These are phyloP conservation scores for Chydorus sphaericus DNA, from an alignment of 2,888 invertebrate species.

Conservation along the genomic window DNA sequence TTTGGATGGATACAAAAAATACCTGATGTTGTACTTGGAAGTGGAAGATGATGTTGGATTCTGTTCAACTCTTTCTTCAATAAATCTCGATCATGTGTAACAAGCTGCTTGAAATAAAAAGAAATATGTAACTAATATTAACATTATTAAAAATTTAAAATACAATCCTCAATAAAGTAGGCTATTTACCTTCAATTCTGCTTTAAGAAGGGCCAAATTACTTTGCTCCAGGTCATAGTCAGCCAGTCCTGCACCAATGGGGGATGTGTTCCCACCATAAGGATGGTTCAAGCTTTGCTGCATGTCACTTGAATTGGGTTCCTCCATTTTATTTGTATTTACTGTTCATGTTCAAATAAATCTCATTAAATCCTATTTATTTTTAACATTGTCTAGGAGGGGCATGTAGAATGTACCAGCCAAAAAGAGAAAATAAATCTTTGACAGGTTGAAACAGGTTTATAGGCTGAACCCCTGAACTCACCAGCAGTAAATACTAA, in stretches of 20 bases:
- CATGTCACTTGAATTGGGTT: background rate
- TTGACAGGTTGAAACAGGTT: too few relatives aligned
- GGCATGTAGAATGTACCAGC: too few relatives aligned
- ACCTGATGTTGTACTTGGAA: background rate
- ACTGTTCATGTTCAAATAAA: too few relatives aligned
- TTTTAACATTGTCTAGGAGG: too few relatives aligned
- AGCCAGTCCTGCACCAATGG: background rate
- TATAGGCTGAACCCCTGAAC: too few relatives aligned
- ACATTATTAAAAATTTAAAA: background rate
- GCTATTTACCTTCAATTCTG: constrained; percentile 22
- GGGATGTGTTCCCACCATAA: background rate
- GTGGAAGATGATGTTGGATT: constrained; percentile 14
- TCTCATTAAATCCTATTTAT: too few relatives aligned
- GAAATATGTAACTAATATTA: background rate
- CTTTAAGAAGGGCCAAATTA: constrained; percentile 22
- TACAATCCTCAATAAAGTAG: background rate
- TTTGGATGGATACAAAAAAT: too few relatives aligned
- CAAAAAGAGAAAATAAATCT: too few relatives aligned
- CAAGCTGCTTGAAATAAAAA: constrained; percentile 19
- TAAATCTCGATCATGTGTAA: constrained; percentile 24
- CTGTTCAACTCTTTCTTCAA: constrained; percentile 21
- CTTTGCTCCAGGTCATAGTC: constrained; percentile 23
- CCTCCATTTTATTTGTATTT: too few relatives aligned
- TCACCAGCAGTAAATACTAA: too few relatives aligned
- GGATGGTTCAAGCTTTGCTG: background rate